These are phyloP conservation scores for Acanthosepion esculentum DNA, from an alignment of 2,888 invertebrate genomes.

Conservation along the genomic window DNA sequence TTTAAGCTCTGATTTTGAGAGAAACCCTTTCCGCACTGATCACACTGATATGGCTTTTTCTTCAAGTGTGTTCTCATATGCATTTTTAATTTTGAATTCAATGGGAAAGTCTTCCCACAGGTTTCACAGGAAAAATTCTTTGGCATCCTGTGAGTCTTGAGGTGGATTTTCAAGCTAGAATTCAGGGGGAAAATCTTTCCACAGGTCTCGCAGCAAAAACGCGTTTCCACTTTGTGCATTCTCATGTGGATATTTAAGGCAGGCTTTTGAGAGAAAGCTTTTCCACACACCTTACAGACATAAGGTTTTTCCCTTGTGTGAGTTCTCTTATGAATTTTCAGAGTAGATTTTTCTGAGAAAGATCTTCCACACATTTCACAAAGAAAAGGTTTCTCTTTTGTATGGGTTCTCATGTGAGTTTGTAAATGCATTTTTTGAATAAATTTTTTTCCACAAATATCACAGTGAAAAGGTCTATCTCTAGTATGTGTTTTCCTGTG, in stretches of 20 bases:
- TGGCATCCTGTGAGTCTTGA: background rate
- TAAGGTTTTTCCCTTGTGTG: background rate
- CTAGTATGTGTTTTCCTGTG: background rate
- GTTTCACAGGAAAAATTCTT: background rate
- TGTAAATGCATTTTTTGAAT: background rate
- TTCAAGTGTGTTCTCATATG: background rate
- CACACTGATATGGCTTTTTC: background rate
- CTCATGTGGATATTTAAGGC: conserved; percentile 37
- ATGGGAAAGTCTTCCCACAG: background rate
- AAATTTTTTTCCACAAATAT: background rate
- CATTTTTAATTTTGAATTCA: background rate
- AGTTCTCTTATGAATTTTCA: background rate
- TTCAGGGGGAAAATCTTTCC: background rate
- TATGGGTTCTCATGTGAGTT: background rate
- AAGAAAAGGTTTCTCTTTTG: background rate
- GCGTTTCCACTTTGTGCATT: conserved; percentile 38
- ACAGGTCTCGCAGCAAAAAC: background rate
- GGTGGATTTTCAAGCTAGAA: background rate
- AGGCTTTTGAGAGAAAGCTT: conserved; percentile 35
- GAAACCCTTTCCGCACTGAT: background rate
- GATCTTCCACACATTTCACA: background rate
- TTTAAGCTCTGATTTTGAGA: background rate
- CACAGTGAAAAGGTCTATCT: background rate
- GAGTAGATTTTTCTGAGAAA: background rate
- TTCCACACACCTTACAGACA: conserved; percentile 24